These are phyloP conservation scores for Platyscelio sp. DNA, from an alignment of 2,888 invertebrate genomes.

Conservation along the genomic window DNA sequence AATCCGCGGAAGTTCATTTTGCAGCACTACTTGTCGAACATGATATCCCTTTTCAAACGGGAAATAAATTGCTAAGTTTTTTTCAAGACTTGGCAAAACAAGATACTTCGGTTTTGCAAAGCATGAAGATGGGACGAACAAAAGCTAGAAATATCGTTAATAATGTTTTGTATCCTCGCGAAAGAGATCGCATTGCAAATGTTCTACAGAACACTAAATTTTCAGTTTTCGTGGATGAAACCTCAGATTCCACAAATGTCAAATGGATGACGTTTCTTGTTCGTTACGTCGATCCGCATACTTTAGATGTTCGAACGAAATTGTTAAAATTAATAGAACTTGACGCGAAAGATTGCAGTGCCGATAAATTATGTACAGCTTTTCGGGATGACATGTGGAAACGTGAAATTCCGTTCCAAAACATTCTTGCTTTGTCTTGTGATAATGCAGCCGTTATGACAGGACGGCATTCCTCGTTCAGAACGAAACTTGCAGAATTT, in stretches of 20 bases:
- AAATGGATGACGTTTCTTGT: constrained; percentile 32
- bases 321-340: too few species aligned
- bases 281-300: not conserved
- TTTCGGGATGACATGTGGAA: too few species aligned
- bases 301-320: constrained; percentile 17
- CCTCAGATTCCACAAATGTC: constrained; percentile 3
- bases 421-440: too few species aligned
- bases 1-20: constrained; percentile 45
- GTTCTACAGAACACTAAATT: not conserved
- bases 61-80: constrained; percentile 14
- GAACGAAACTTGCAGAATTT: too few species aligned
- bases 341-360: too few species aligned
- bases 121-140: constrained; percentile 5
- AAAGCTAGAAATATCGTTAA: constrained; percentile 4
- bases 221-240: constrained; percentile 26
- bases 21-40: constrained; percentile 39
- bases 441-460: too few species aligned
- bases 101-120: constrained; percentile 14
- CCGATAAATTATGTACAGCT: too few species aligned
- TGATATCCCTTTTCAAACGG: constrained; percentile 35
- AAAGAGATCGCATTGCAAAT: not conserved
- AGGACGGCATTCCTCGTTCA: too few species aligned
- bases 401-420: too few species aligned
- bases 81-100: not conserved
- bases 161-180: not conserved